Evolutionary conservation across 1,140 invertebrate genomes (phyloP).

Genomic region (Ceratina japonica): DNA sequence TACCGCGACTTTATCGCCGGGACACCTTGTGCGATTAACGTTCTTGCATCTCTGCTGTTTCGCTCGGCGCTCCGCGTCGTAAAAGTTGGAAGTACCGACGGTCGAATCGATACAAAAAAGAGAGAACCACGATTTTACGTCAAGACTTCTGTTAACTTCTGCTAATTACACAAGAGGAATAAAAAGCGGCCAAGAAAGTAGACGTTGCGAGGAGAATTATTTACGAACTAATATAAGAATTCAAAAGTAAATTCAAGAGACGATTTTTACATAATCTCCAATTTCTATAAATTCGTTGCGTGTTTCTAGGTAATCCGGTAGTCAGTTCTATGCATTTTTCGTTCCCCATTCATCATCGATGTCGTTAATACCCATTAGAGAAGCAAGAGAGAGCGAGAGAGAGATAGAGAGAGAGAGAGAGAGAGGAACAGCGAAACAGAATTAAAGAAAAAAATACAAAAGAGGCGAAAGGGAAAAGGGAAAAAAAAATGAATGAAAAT

Average conservation of each 20-base stretch:
- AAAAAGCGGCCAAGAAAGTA: no score
- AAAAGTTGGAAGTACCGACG: conserved; percentile 3
- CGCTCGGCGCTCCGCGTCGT: conserved; percentile 5
- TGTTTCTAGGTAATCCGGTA: background rate
- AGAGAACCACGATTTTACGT: background rate
- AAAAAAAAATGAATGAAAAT: background rate
- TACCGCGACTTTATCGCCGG: conserved; percentile 23
- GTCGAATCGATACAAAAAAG: background rate
- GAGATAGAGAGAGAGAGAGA: background rate
- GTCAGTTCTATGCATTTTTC: background rate
- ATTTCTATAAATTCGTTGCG: no score
- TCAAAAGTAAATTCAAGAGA: no score
- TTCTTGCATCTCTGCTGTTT: conserved; percentile 2
- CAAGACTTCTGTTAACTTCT: no score
- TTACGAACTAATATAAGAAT: no score
- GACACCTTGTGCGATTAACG: conserved; percentile 26
- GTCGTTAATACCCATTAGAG: conserved; percentile 10
- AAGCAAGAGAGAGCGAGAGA: background rate
- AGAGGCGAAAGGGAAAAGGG: background rate
- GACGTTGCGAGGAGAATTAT: no score
- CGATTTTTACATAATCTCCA: no score
- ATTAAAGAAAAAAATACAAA: background rate
- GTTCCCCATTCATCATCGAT: background rate
- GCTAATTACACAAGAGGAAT: no score
- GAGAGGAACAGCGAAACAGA: no score